Evolutionary conservation across 1,140 invertebrate species (phyloP).

Genomic region (Heliconius himera): DNA sequence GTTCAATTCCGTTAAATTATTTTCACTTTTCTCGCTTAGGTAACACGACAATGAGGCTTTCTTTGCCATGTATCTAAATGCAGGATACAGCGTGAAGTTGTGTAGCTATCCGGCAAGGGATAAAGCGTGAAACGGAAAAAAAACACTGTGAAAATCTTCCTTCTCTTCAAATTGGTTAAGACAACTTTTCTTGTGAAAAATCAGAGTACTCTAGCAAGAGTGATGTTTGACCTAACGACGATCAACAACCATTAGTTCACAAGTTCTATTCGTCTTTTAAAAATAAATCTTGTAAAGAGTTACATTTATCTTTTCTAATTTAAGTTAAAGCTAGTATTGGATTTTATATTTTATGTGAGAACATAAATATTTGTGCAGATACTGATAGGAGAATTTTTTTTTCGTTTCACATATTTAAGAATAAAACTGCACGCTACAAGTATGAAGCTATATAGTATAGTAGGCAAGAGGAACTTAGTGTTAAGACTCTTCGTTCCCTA

Average conservation of each 20-base stretch:
- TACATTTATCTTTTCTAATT: not conserved
- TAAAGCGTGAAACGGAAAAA: no score
- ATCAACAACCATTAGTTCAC: constrained; percentile 12
- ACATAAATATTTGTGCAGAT: not conserved
- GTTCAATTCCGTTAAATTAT: not conserved
- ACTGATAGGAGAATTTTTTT: no score
- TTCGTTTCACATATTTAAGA: no score
- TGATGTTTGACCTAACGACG: constrained; percentile 10
- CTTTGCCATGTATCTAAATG: no score
- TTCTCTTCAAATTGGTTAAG: not conserved
- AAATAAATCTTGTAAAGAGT: constrained; percentile 7
- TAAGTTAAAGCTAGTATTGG: not conserved
- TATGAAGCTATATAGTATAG: no score
- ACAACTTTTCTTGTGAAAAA: not conserved
- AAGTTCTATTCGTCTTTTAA: constrained; percentile 13
- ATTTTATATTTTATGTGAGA: not conserved
- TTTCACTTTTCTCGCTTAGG: no score
- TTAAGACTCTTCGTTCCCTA: no score
- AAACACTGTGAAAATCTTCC: not conserved
- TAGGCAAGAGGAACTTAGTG: no score
- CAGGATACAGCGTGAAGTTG: no score
- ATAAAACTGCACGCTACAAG: no score
- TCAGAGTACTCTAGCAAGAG: constrained; percentile 1
- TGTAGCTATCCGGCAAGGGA: no score
- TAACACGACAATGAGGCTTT: no score